These are phyloP conservation scores for Andrena minutula DNA, from an alignment of 2,888 invertebrate genomes.

Conservation along the genomic window DNA sequence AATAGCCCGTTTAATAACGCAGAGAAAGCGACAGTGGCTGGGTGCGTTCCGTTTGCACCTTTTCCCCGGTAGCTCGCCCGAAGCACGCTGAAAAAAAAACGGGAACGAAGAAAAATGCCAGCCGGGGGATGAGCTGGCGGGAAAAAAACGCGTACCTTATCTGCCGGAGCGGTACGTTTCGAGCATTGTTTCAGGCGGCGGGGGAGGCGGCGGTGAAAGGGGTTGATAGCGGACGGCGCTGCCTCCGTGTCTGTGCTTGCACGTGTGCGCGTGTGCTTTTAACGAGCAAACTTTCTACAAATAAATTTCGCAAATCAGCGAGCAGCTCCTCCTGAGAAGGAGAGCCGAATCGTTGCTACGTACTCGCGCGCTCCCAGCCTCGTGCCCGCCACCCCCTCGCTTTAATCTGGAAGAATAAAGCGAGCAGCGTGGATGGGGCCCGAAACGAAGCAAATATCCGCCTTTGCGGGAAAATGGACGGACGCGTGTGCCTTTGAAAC, in stretches of 20 bases:
- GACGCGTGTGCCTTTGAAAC: background rate
- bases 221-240: conserved; percentile 34
- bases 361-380: conserved; percentile 10
- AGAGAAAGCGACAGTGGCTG: too few relatives aligned
- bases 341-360: conserved; percentile 28
- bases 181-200: conserved; percentile 53
- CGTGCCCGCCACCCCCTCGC: conserved; percentile 12
- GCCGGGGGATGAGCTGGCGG: background rate
- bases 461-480: conserved; percentile 6
- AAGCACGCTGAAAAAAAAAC: background rate
- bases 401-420: conserved; percentile 44
- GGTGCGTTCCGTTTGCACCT: too few relatives aligned
- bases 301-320: conserved; percentile 75
- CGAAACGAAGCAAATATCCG: conserved; percentile 16
- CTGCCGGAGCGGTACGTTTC: conserved; percentile 40
- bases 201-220: conserved; percentile 6
- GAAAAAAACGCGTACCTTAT: conserved; percentile 49
- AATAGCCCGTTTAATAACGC: too few relatives aligned
- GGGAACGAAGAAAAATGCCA: conserved; percentile 17
- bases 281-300: conserved; percentile 76
- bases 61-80: background rate
- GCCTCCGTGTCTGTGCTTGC: background rate
- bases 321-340: conserved; percentile 55
- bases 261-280: conserved; percentile 61
- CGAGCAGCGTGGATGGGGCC: conserved; percentile 13